These are phyloP conservation scores for Trachythela sp. DNA, from an alignment of 64 coral and sea anemone species.

Conservation along the genomic window DNA sequence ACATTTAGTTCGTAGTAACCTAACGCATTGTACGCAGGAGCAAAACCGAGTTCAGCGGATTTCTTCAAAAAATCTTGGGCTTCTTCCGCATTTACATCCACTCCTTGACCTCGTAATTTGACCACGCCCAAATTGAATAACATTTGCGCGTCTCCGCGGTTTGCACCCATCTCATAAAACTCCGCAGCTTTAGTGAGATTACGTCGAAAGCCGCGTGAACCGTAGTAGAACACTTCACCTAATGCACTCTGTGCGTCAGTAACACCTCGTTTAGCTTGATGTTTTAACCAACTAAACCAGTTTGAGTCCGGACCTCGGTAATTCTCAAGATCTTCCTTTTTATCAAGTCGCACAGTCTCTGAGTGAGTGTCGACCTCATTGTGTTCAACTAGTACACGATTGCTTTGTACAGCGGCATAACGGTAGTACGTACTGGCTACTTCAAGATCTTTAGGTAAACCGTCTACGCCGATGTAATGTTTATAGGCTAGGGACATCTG, in stretches of 20 bases:
- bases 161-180: conserved; percentile 89
- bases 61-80: conserved; percentile 57
- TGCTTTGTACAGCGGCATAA: conserved; percentile 51
- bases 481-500: conserved; percentile 81
- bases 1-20: conserved; percentile 88
- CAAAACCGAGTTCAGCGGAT: conserved; percentile 75
- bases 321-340: conserved; percentile 70
- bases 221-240: conserved; percentile 83
- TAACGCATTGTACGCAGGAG: conserved; percentile 74
- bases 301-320: conserved; percentile 75
- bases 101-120: conserved; percentile 76
- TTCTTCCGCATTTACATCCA: conserved; percentile 66
- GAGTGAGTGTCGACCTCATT: conserved; percentile 84
- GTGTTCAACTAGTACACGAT: conserved; percentile 58
- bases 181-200: conserved; percentile 84
- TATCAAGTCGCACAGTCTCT: conserved; percentile 75
- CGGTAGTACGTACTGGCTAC: conserved; percentile 54
- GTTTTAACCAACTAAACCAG: conserved; percentile 71
- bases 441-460: conserved; percentile 48
- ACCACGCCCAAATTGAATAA: conserved; percentile 79
- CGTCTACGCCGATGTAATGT: conserved; percentile 66
- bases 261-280: conserved; percentile 69
- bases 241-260: conserved; percentile 66
- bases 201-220: conserved; percentile 66
- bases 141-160: conserved; percentile 63